Percentiles rank a stretch among this genome's conserved stretches.
Evolutionary conservation across 2,113 vertebrate species (phyloP).

Genomic region (Mesocricetus auratus): DNA sequence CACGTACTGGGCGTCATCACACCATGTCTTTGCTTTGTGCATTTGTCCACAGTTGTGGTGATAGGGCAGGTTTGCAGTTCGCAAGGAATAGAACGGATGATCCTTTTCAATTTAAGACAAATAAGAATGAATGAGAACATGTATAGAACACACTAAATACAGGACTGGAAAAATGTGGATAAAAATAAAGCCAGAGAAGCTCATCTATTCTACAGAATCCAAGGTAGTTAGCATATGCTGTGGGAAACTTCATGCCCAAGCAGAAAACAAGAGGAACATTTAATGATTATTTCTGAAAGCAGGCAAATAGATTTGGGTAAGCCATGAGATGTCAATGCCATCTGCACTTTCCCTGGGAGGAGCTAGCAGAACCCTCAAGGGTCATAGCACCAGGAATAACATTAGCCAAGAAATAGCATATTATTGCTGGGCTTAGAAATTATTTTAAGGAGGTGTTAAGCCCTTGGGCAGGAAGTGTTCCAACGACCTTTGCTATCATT

Average conservation of each 20-base stretch:
- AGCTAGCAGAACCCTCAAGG: conserved; percentile 16
- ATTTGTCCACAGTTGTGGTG: neutral
- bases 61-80: neutral
- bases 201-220: neutral
- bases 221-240: neutral
- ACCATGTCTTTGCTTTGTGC: neutral
- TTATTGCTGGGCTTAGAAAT: conserved; percentile 15
- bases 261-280: conserved; percentile 25
- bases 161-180: neutral
- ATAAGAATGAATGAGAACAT: neutral
- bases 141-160: neutral
- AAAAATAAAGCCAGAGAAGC: neutral
- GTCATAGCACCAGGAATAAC: neutral
- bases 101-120: neutral
- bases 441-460: conserved; percentile 54
- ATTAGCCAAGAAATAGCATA: conserved; percentile 34
- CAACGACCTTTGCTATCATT: conserved; percentile 38
- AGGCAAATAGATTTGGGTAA: conserved; percentile 38
- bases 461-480: neutral
- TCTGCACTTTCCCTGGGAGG: conserved; percentile 48
- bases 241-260: neutral
- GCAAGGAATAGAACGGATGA: neutral
- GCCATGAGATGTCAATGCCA: neutral
- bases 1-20: neutral
- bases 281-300: conserved; percentile 55